Conservation (phyloP, 64 coral and sea anemone species). For the Porites australiensis region DNA sequence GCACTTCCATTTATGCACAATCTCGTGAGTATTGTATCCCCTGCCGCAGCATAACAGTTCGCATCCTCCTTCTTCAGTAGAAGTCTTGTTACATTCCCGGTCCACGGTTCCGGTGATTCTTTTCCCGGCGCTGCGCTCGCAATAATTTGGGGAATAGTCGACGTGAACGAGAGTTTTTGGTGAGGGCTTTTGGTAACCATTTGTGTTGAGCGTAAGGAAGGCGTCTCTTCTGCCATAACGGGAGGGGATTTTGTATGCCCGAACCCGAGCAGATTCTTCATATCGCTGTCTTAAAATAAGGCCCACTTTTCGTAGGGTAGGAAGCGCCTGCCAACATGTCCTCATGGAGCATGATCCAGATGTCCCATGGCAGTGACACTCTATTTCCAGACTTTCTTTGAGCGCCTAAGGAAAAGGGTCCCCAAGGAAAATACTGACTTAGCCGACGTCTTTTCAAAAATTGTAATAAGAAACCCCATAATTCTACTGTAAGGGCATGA, state of each 20-base stretch:
- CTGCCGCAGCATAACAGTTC: conserved; percentile 73
- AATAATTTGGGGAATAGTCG: conserved; percentile 51
- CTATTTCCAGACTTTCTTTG: conserved; percentile 35
- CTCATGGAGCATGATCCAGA: conserved; percentile 40
- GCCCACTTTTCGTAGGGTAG: conserved; percentile 60
- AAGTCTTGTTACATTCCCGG: conserved; percentile 63
- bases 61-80: conserved; percentile 45
- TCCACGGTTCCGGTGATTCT: conserved; percentile 67
- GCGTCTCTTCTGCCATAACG: conserved; percentile 29
- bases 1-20: conserved; percentile 42
- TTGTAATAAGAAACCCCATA: not conserved
- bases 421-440: not conserved
- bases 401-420: conserved; percentile 42
- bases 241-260: conserved; percentile 7
- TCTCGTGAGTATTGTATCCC: conserved; percentile 88
- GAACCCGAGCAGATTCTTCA: not conserved
- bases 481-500: no score
- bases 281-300: not conserved
- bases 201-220: not conserved
- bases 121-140: conserved; percentile 17
- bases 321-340: conserved; percentile 68
- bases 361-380: conserved; percentile 65
- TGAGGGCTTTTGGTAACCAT: conserved; percentile 48
- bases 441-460: not conserved
- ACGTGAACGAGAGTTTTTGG: conserved; percentile 56